Evolutionary conservation across 2,113 vertebrate species (phyloP).

Genomic region (Muscicapa adusta): DNA sequence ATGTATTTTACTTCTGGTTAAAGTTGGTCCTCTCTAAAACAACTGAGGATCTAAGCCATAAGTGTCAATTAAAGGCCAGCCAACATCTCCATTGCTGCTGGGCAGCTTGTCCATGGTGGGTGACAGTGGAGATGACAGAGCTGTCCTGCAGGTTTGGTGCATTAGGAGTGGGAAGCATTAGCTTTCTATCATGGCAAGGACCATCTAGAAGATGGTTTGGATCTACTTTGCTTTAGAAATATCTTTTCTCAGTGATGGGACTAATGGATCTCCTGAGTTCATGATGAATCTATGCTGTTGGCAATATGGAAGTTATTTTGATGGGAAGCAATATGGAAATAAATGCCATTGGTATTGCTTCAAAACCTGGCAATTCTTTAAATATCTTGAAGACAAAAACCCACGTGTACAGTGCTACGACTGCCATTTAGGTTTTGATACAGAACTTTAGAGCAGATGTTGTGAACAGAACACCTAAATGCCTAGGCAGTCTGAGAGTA

Average conservation of each 20-base stretch:
- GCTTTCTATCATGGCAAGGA: neutral
- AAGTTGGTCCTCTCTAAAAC: neutral
- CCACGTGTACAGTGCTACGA: too few species aligned
- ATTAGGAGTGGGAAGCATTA: neutral
- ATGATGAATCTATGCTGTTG: neutral
- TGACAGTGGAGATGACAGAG: neutral
- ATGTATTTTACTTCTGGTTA: neutral
- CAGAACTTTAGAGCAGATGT: neutral
- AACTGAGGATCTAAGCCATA: neutral
- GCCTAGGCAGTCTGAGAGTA: neutral
- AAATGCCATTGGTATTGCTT: neutral
- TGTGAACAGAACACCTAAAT: neutral
- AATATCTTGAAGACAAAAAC: neutral
- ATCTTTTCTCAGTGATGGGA: neutral
- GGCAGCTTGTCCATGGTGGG: neutral
- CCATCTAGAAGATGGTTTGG: neutral
- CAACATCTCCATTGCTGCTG: neutral
- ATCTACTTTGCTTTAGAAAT: neutral
- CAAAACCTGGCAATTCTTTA: neutral
- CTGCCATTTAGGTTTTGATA: neutral
- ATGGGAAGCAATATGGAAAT: neutral
- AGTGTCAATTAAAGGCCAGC: neutral
- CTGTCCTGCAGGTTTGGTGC: neutral
- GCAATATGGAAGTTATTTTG: neutral
- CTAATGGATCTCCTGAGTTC: neutral